Percentiles rank a stretch among this genome's conserved stretches.
Conservation (phyloP, 2,113 vertebrate genomes). For the Aldabrachelys gigantea region DNA sequence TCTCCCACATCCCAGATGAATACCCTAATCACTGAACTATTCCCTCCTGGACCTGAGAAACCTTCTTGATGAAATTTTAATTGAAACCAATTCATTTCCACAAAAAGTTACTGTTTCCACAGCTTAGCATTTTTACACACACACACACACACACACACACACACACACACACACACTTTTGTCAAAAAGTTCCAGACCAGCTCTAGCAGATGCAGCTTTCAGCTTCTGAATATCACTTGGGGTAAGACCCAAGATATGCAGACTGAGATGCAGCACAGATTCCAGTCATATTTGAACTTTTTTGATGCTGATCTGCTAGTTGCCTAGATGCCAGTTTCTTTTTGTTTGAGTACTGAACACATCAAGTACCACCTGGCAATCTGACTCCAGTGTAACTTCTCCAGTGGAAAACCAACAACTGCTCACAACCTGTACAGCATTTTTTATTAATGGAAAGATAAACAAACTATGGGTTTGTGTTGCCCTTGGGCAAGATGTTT, state of each 20-base stretch:
- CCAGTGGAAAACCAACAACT: background rate
- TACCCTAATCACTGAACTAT: background rate
- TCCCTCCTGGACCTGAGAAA: background rate
- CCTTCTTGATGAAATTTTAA: background rate
- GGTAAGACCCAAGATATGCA: background rate
- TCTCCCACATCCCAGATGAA: background rate
- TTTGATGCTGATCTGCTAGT: background rate
- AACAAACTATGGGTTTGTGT: background rate
- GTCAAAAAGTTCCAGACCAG: background rate
- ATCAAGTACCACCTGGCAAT: background rate
- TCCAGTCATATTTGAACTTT: background rate
- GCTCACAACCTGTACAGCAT: background rate
- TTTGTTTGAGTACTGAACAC: background rate
- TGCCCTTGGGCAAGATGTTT: background rate
- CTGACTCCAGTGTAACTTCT: background rate
- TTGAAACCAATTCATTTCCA: background rate
- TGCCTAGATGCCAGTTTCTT: background rate
- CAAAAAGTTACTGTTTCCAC: background rate
- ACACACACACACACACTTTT: background rate
- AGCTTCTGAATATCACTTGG: rapidly evolving
- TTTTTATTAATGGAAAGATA: background rate
- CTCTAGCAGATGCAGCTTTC: background rate
- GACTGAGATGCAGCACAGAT: rapidly evolving
- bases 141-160: too few relatives aligned
- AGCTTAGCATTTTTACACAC: background rate